These are phyloP conservation scores for Dicaeum eximium DNA, from an alignment of 2,113 vertebrate genomes.

Conservation along the genomic window DNA sequence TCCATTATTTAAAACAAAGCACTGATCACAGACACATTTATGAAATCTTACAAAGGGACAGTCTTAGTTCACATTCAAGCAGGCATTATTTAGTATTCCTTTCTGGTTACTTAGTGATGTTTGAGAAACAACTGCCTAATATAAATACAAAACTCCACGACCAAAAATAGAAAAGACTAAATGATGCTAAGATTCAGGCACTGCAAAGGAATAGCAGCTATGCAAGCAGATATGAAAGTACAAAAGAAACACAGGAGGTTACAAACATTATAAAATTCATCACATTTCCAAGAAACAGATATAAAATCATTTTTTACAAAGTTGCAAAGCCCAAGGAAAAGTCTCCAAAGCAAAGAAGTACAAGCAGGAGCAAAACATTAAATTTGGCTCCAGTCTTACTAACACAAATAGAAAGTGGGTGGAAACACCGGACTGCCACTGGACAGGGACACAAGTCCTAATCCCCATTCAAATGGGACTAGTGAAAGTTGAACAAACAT, in stretches of 20 bases:
- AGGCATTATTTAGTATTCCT: not conserved
- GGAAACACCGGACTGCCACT: not conserved
- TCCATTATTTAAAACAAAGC: not conserved
- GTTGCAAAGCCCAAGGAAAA: not conserved
- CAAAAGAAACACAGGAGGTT: not conserved
- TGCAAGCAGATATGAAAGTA: not conserved
- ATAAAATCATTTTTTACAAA: not conserved
- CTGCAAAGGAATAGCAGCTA: not conserved
- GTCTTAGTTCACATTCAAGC: not conserved
- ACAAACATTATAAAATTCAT: not conserved
- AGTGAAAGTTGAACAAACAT: not conserved
- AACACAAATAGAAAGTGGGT: not conserved
- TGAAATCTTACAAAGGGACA: not conserved
- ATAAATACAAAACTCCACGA: not conserved
- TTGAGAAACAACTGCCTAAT: not conserved
- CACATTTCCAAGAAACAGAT: not conserved
- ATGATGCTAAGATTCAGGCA: not conserved
- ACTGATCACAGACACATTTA: not conserved
- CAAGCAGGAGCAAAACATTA: not conserved
- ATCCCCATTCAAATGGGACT: not conserved
- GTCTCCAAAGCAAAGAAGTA: not conserved
- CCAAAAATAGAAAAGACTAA: constrained; percentile 24
- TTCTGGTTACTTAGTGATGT: not conserved
- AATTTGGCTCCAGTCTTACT: not conserved
- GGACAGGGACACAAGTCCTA: not conserved